Conservation (phyloP, 2,888 invertebrate species). For the Papilio gigon region DNA sequence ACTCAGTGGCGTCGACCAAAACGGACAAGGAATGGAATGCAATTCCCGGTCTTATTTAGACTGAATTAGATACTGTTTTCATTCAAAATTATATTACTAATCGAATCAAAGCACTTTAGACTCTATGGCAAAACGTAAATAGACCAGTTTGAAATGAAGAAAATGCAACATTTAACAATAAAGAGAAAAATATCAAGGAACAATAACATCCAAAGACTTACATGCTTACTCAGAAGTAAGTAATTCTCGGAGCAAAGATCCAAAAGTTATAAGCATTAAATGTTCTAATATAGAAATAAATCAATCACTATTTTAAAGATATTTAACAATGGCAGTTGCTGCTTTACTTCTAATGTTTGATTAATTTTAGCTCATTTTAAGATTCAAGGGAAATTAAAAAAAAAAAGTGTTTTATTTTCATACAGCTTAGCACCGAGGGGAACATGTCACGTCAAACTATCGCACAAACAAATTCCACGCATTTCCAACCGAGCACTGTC, state of each 20-base stretch:
- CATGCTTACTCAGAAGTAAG: constrained; percentile 1
- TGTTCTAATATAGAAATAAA: neutral
- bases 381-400: neutral
- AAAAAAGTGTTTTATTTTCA: neutral
- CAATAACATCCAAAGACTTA: constrained; percentile 23
- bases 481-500: constrained; percentile 42
- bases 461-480: constrained; percentile 48
- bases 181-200: constrained; percentile 28
- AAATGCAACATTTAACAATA: constrained; percentile 12
- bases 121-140: neutral
- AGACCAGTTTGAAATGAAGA: constrained; percentile 19
- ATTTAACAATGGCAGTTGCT: too few relatives aligned
- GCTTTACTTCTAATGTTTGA: neutral
- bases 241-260: constrained; percentile 23
- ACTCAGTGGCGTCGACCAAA: constrained; percentile 38
- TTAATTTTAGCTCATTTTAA: neutral
- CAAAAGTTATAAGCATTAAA: constrained; percentile 14
- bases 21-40: constrained; percentile 25
- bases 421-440: constrained; percentile 8
- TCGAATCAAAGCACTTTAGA: constrained; percentile 10
- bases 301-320: too few relatives aligned
- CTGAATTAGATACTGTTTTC: constrained; percentile 34
- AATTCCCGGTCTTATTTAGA: constrained; percentile 27
- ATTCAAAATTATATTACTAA: neutral
- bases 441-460: constrained; percentile 37